Base-by-base conservation (phyloP, 2,113 vertebrate genomes). In the Nerophis lumbriciformis region DNA sequence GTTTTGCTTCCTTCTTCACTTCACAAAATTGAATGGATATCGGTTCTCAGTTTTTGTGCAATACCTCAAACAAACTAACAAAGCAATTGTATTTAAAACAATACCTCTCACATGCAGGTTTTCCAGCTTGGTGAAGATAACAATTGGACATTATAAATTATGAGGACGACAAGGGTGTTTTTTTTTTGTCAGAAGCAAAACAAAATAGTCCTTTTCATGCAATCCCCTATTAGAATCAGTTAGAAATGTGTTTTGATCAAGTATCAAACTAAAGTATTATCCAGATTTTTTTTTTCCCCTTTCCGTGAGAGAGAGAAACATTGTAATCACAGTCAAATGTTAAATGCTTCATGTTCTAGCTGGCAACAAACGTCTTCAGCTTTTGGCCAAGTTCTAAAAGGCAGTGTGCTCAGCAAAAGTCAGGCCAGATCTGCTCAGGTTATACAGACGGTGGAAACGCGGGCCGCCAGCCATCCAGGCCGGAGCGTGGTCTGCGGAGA, bases 321-420 rank as follows among this genome's bases (percentile, higher is more conserved):
- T 53, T 59, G 58, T 72, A 75, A 78, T 75, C 77, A 65, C 45
- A 60, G 59, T 72, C 67, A 66, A 82, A 75, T 79, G 77, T 72
- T 67, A 75, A 28, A 73, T 77, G 53, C 67, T 51, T 82, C 19
- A 45, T 55, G 76, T 58, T 9, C 11, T 11, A 73, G 59, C 60
- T 64, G 1, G 6, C 58, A 58, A 68, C 61, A 70, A 74, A 48
- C 45, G 59, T 62, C 1, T 8, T 50, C 58, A 59, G 49, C 54
- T 19, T 4, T 8, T 7, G 13, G 76, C 72, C 71, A 73, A 72
- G 38, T 73, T 73, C 57, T 68, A 9, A 69, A 61, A 68, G 19
- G 13, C 68, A 36, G 12, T 6, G 47, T 12, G 21, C 48, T 73
- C 57, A 73, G 67, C 65, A 61, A 58, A 78, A 66, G 68, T 78